Conservation (phyloP, 2,888 invertebrate genomes). For the Meliscaeva auricollis region DNA sequence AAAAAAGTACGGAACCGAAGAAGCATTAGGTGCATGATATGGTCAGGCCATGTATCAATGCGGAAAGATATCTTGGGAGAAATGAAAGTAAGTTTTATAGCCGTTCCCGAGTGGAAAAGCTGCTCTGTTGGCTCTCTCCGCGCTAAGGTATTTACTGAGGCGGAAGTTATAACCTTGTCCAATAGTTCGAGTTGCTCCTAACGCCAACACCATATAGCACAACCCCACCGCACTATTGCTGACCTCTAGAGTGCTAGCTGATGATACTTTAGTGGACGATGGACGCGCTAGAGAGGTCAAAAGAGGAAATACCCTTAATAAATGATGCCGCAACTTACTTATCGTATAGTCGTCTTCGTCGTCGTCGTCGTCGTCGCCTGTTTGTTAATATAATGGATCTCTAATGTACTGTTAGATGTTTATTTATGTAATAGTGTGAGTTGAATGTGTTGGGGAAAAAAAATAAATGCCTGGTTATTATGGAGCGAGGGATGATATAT, state of each 20-base stretch:
- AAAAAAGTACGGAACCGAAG: slow-evolving; percentile 18
- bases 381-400: slow-evolving; percentile 59
- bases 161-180: slow-evolving; percentile 71
- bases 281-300: slow-evolving; percentile 35
- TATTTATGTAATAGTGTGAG: slow-evolving; percentile 24
- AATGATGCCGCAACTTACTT: slow-evolving; percentile 70
- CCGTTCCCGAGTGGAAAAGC: slow-evolving; percentile 64
- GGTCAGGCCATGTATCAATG: slow-evolving; percentile 68
- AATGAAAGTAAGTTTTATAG: slow-evolving; percentile 75
- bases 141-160: slow-evolving; percentile 60
- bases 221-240: slow-evolving; percentile 14
- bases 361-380: slow-evolving; percentile 44
- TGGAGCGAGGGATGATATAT: slow-evolving; percentile 50
- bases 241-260: slow-evolving; percentile 40
- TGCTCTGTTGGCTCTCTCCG: slow-evolving; percentile 17
- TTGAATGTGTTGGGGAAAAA: slow-evolving; percentile 1
- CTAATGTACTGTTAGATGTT: slow-evolving; percentile 31
- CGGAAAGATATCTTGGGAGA: slow-evolving; percentile 67
- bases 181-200: slow-evolving; percentile 21
- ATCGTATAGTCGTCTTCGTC: slow-evolving; percentile 32
- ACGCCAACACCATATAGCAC: slow-evolving; percentile 7
- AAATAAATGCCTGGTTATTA: slow-evolving; percentile 51
- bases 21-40: slow-evolving; percentile 74
- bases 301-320: slow-evolving; percentile 63
- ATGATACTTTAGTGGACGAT: slow-evolving; percentile 34